A percentile compares a stretch with the other conserved stretches of the same genome.
Evolutionary conservation across 1,140 invertebrate genomes (phyloP).

Genomic region (Ceratina australensis): DNA sequence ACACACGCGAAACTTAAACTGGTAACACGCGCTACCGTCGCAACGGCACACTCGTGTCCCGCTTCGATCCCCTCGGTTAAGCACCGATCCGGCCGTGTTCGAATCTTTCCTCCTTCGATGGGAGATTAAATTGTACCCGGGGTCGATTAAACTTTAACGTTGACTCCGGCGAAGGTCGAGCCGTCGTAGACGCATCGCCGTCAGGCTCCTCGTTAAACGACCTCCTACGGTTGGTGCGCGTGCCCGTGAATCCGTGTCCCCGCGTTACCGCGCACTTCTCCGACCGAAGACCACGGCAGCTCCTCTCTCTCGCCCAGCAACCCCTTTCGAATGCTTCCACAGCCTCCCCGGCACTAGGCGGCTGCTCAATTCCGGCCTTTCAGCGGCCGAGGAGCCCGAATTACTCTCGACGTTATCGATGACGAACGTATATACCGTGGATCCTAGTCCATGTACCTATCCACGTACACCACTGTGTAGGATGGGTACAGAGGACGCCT

Average conservation of each 20-base stretch:
- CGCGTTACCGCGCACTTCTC: slow-evolving; percentile 20
- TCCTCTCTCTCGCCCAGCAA: slow-evolving; percentile 41
- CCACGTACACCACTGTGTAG: too few species aligned
- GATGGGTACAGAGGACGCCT: too few species aligned
- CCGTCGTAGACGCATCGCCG: too few species aligned
- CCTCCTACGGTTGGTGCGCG: too few species aligned
- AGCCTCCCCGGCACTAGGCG: slow-evolving; percentile 4
- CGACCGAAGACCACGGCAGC: slow-evolving; percentile 39
- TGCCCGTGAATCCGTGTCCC: too few species aligned
- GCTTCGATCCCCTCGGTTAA: slow-evolving; percentile 46
- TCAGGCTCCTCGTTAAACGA: too few species aligned
- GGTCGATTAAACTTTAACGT: too few species aligned
- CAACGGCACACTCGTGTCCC: slow-evolving; percentile 57
- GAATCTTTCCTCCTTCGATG: too few species aligned
- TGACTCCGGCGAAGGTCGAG: too few species aligned
- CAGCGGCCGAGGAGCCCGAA: neutral
- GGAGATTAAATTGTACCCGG: too few species aligned
- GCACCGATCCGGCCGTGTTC: too few species aligned
- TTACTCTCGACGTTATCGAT: slow-evolving; percentile 27
- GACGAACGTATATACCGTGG: neutral
- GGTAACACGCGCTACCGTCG: slow-evolving; percentile 68
- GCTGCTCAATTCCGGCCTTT: neutral
- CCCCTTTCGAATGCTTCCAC: slow-evolving; percentile 29
- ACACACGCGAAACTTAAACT: slow-evolving; percentile 46
- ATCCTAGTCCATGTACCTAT: too few species aligned